A percentile compares a stretch with the other conserved stretches of the same genome.
Evolutionary conservation across 2,888 invertebrate genomes (phyloP).

Genomic region (Stenolophus ochropezus): DNA sequence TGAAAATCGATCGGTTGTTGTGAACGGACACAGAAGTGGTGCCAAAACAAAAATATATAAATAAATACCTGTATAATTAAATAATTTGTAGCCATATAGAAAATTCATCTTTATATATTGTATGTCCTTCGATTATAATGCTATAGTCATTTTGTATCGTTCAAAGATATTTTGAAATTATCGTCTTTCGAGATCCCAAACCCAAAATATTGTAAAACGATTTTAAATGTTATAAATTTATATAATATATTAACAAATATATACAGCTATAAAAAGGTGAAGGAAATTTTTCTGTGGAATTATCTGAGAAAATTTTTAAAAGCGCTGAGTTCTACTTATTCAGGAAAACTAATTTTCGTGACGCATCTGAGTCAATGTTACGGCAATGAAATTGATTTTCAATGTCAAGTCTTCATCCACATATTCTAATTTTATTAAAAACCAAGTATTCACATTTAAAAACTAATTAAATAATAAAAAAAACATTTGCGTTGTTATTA

Average conservation of each 20-base stretch:
- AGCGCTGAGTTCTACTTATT: background rate
- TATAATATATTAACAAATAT: background rate
- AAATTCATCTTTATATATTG: too few species aligned
- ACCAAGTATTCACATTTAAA: too few species aligned
- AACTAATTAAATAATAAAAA: too few species aligned
- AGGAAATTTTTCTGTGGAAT: too few species aligned
- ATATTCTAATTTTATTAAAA: background rate
- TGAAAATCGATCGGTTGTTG: background rate
- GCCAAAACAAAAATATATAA: background rate
- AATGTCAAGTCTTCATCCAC: slow-evolving; percentile 6
- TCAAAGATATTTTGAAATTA: too few species aligned
- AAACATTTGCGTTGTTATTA: too few species aligned
- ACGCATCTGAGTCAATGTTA: slow-evolving; percentile 15
- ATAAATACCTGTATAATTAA: too few species aligned
- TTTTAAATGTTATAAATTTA: background rate
- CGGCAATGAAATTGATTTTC: slow-evolving; percentile 34
- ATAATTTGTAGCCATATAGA: too few species aligned
- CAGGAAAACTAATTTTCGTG: slow-evolving; percentile 24
- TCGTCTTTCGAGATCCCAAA: too few species aligned
- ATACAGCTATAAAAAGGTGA: too few species aligned
- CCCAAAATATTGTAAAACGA: background rate
- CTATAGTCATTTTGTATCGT: too few species aligned
- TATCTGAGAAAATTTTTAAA: background rate
- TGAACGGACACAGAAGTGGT: background rate
- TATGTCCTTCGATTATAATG: too few species aligned